A percentile compares a stretch with the other conserved stretches of the same genome.
Evolutionary conservation across 2,797 vertebrate genomes (phyloP).

Genomic region (Aphelocoma californica): DNA sequence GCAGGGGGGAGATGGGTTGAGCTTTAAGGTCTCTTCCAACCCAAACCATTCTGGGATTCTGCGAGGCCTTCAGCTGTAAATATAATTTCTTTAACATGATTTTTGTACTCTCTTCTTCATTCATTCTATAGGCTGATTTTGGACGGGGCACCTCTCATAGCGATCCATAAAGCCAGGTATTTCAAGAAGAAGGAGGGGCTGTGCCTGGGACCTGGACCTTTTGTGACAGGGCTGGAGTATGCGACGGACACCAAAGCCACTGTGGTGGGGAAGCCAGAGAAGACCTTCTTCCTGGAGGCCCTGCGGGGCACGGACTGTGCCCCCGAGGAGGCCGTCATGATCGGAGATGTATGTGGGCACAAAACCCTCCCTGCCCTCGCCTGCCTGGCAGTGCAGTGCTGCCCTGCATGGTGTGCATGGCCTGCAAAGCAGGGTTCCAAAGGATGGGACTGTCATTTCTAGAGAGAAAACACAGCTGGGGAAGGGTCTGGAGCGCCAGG

Average conservation of each 20-base stretch:
- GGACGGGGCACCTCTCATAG: constrained; percentile 90
- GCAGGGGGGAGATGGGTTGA: rapidly evolving
- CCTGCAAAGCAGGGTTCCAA: not conserved
- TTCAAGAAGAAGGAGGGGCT: constrained; percentile 90
- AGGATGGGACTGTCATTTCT: not conserved
- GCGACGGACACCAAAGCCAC: constrained; percentile 84
- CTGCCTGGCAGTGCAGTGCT: rapidly evolving
- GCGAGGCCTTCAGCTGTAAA: not conserved
- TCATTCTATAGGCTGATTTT: constrained; percentile 80
- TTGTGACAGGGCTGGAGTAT: constrained; percentile 88
- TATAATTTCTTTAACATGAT: not conserved
- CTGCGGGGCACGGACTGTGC: constrained; percentile 81
- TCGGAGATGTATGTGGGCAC: constrained; percentile 83
- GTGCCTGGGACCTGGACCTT: constrained; percentile 93
- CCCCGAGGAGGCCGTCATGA: constrained; percentile 90
- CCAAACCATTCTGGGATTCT: not conserved
- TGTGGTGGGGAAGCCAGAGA: constrained; percentile 92
- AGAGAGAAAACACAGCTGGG: not conserved
- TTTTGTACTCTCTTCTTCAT: not conserved
- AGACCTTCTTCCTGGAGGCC: constrained; percentile 89
- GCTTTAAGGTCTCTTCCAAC: not conserved
- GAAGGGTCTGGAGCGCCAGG: not conserved
- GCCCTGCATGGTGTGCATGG: rapidly evolving
- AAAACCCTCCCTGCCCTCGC: not conserved
- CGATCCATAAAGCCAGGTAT: constrained; percentile 95